Percentiles rank a stretch among this genome's conserved stretches.
phyloP scores from a whole-genome alignment of 1,140 invertebrate genomes.

The Cherax destructor region DNA sequence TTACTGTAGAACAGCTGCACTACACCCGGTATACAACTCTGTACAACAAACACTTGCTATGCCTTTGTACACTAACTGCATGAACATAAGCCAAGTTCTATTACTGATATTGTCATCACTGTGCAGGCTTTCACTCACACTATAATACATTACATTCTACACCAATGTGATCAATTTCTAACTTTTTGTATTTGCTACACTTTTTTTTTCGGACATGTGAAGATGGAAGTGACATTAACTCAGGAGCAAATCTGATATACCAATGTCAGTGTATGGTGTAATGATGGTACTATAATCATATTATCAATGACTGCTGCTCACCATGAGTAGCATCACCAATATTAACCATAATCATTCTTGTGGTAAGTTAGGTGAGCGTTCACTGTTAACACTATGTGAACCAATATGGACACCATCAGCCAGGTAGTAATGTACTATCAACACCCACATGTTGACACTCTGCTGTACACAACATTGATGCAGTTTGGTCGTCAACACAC shows the following conservation, averaged over 20 bases:
- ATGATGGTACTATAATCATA: background rate
- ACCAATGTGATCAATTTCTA: background rate
- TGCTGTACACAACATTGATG: background rate
- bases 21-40: slow-evolving; percentile 24
- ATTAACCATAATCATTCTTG: background rate
- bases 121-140: background rate
- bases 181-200: background rate
- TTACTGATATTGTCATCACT: background rate
- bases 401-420: background rate
- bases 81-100: slow-evolving; percentile 9
- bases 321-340: background rate
- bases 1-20: slow-evolving; percentile 16
- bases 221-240: background rate
- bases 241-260: background rate
- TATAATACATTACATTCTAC: background rate
- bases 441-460: background rate
- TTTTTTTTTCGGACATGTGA: background rate
- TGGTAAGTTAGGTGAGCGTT: background rate
- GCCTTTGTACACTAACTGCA: slow-evolving; percentile 23
- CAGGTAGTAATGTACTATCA: background rate
- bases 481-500: background rate
- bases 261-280: background rate
- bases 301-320: background rate
- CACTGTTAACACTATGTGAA: background rate
- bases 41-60: slow-evolving; percentile 22